A percentile compares a stretch with the other conserved stretches of the same genome.
Conservation (phyloP, 2,113 vertebrate species). For the Zapornia atra region DNA sequence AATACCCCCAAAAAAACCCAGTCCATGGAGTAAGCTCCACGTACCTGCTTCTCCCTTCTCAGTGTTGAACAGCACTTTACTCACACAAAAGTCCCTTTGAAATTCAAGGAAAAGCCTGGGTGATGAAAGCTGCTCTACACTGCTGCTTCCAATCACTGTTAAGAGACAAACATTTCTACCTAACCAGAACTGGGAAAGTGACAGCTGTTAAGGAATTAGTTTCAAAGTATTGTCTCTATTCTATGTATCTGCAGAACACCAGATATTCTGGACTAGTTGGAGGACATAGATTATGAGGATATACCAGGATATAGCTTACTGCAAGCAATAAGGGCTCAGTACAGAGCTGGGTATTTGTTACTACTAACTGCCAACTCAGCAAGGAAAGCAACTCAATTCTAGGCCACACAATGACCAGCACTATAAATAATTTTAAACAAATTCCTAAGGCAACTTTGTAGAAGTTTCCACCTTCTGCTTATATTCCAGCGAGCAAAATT, state of each 20-base stretch:
- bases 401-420: not conserved
- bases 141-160: not conserved
- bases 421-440: not conserved
- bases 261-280: not conserved
- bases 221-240: not conserved
- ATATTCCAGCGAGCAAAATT: not conserved
- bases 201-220: not conserved
- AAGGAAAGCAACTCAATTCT: not conserved
- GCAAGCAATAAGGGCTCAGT: not conserved
- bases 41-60: not conserved
- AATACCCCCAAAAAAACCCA: too few species aligned
- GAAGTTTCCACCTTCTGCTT: not conserved
- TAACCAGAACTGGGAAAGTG: not conserved
- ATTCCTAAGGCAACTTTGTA: not conserved
- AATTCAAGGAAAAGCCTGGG: not conserved
- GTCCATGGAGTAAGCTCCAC: not conserved
- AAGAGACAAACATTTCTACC: not conserved
- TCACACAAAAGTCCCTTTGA: not conserved
- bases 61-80: not conserved
- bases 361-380: not conserved
- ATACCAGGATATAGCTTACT: not conserved
- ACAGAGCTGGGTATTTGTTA: not conserved
- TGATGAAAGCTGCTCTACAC: not conserved
- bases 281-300: not conserved
- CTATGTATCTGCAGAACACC: not conserved